phyloP scores from a whole-genome alignment of 2,888 invertebrate genomes.

The Eristalinus aeneus region DNA sequence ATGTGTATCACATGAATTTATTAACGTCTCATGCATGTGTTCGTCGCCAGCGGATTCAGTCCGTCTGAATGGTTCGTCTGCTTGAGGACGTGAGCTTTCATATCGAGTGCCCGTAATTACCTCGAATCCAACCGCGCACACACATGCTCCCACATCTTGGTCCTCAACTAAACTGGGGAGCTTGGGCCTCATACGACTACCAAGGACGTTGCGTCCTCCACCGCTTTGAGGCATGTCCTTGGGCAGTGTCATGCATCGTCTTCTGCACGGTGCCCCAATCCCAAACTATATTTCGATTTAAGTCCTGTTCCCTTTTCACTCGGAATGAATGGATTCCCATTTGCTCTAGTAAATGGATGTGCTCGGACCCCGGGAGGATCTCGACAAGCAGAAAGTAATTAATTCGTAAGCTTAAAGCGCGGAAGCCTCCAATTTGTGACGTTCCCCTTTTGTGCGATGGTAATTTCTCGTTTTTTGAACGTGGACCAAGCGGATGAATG shows the following conservation, averaged over 20 bases:
- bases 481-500: too few species aligned
- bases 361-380: not conserved
- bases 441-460: not conserved
- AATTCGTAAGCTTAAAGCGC: conserved; percentile 30
- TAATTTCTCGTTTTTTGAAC: not conserved
- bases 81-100: conserved; percentile 30
- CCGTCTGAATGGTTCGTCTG: not conserved
- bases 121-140: conserved; percentile 1
- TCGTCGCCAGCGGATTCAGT: not conserved
- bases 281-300: not conserved
- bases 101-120: conserved; percentile 50
- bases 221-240: conserved; percentile 6
- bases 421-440: conserved; percentile 27
- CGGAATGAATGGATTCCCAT: conserved; percentile 39
- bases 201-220: conserved; percentile 10
- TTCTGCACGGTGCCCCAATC: not conserved
- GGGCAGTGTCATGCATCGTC: conserved; percentile 30
- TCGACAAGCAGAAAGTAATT: conserved; percentile 20
- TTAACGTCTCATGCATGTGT: not conserved
- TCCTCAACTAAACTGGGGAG: conserved; percentile 34
- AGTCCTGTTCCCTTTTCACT: not conserved
- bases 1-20: not conserved
- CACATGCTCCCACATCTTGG: not conserved
- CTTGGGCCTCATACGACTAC: not conserved
- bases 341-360: conserved; percentile 18